A percentile compares a stretch with the other conserved stretches of the same genome.
phyloP scores from a whole-genome alignment of 1,140 invertebrate species.

The Pteromalus puparum region DNA sequence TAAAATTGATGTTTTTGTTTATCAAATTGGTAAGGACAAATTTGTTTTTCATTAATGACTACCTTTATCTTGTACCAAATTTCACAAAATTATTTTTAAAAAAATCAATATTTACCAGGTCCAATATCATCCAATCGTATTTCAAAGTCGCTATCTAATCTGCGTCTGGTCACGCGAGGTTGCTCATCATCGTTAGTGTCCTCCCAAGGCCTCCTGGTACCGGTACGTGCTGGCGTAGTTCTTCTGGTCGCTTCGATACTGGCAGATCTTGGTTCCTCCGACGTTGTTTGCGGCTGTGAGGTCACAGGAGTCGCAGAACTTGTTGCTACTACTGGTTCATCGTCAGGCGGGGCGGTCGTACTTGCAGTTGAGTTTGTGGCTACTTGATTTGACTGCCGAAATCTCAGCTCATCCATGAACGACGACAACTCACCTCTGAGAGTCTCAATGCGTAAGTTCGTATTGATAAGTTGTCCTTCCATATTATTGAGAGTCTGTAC shows the following conservation, averaged over 20 bases:
- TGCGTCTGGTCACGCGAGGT: background rate
- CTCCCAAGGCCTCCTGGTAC: slow-evolving; percentile 10
- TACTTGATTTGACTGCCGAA: background rate
- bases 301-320: background rate
- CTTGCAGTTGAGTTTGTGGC: background rate
- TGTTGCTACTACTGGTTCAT: background rate
- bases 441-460: slow-evolving; percentile 58
- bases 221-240: background rate
- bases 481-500: slow-evolving; percentile 59
- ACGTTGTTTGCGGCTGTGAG: background rate
- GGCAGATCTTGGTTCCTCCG: background rate
- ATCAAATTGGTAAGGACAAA: background rate
- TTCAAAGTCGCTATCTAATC: slow-evolving; percentile 36
- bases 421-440: slow-evolving; percentile 55
- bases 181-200: slow-evolving; percentile 27
- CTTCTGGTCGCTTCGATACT: background rate
- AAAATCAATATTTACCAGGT: slow-evolving; percentile 37
- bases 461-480: slow-evolving; percentile 58
- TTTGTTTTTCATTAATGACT: background rate
- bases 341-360: background rate
- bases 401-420: background rate
- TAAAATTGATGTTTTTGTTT: too few species aligned
- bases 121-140: background rate
- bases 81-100: slow-evolving; percentile 1
- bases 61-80: background rate